Percentiles rank a stretch among this genome's conserved stretches.
phyloP scores from a whole-genome alignment of 1,140 invertebrate species.

The Ridgeia piscesae region DNA sequence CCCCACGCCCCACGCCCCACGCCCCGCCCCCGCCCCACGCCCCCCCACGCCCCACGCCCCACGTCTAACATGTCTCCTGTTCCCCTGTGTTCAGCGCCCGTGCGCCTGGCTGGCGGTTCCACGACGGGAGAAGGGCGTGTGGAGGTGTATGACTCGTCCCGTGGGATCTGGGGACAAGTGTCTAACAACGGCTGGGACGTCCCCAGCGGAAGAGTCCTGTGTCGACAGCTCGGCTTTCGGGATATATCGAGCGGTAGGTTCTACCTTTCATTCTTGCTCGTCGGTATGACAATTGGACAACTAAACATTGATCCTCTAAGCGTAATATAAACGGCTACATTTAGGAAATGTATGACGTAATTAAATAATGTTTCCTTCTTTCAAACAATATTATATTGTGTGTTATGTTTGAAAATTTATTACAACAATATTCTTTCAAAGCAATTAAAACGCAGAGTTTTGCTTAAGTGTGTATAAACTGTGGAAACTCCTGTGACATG shows the following conservation, averaged over 20 bases:
- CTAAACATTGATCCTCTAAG: too few species aligned
- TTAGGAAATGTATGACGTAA: too few species aligned
- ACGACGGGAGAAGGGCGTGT: conserved; percentile 11
- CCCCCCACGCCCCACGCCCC: background rate
- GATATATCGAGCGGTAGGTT: background rate
- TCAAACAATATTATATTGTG: too few species aligned
- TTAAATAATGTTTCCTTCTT: too few species aligned
- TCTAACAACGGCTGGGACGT: background rate
- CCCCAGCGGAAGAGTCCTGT: background rate
- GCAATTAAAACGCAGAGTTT: too few species aligned
- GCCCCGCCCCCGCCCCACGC: too few species aligned
- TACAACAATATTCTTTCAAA: too few species aligned
- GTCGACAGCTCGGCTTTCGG: background rate
- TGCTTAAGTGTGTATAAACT: too few species aligned
- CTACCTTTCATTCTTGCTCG: background rate
- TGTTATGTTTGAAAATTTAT: too few species aligned
- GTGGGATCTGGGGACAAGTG: background rate
- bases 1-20: background rate
- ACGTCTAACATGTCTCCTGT: background rate
- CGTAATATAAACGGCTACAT: too few species aligned
- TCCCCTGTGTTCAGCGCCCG: background rate
- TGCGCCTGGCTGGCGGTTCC: background rate
- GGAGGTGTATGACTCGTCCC: background rate
- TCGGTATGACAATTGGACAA: too few species aligned
- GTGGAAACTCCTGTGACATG: too few species aligned